Evolutionary conservation across 2,113 vertebrate genomes (phyloP).

Genomic region (Rhynchopsitta pachyrhyncha): DNA sequence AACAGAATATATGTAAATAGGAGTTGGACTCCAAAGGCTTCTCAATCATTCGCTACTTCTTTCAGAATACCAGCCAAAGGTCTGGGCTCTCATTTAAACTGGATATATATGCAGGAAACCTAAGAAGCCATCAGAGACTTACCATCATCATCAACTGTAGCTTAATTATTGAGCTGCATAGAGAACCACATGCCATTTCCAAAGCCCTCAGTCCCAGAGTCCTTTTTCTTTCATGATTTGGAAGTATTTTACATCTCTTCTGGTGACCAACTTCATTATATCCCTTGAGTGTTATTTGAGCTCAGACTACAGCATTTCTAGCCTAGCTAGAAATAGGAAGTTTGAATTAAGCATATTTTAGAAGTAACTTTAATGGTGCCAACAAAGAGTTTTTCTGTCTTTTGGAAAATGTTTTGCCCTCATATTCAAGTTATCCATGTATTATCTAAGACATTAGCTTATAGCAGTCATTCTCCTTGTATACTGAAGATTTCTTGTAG

Average conservation of each 20-base stretch:
- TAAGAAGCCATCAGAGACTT: background rate
- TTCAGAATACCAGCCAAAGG: background rate
- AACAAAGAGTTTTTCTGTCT: background rate
- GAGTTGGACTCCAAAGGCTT: background rate
- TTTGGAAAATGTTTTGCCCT: background rate
- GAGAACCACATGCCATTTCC: background rate
- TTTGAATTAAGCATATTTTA: background rate
- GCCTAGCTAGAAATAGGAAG: background rate
- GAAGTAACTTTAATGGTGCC: background rate
- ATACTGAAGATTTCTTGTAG: background rate
- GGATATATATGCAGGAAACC: background rate
- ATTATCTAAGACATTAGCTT: background rate
- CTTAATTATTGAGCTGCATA: background rate
- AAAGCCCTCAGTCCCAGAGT: background rate
- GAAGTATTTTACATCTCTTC: background rate
- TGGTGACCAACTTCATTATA: background rate
- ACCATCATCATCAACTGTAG: background rate
- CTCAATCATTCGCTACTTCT: background rate
- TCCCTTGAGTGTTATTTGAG: background rate
- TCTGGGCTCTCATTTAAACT: background rate
- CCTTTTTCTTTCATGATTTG: background rate
- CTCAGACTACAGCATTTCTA: background rate
- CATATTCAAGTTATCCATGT: background rate
- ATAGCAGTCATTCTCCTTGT: background rate
- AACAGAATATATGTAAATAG: background rate